A percentile compares a stretch with the other conserved stretches of the same genome.
Conservation (phyloP, 2,113 vertebrate species). For the Thamnophis sirtalis region DNA sequence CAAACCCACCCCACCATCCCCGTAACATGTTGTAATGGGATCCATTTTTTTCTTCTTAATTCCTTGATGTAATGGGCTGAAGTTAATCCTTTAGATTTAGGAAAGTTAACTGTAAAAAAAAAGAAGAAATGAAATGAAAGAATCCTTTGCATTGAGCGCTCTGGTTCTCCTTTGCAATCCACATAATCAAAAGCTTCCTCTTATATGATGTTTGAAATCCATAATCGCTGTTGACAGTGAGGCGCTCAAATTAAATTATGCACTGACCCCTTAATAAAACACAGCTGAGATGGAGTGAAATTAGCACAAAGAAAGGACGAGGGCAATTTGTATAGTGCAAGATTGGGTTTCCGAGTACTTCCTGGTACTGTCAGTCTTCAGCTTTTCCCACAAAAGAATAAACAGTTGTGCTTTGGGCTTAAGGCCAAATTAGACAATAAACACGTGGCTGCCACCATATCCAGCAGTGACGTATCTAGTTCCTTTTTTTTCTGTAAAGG, state of each 20-base stretch:
- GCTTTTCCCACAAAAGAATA: slow-evolving; percentile 52
- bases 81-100: slow-evolving; percentile 47
- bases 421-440: slow-evolving; percentile 27
- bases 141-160: slow-evolving; percentile 34
- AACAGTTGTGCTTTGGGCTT: slow-evolving; percentile 43
- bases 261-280: slow-evolving; percentile 49
- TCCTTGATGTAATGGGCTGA: slow-evolving; percentile 46
- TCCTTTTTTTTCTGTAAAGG: neutral
- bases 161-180: slow-evolving; percentile 39
- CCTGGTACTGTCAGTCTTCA: slow-evolving; percentile 58
- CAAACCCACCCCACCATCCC: neutral
- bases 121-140: neutral
- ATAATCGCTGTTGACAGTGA: slow-evolving; percentile 40
- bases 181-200: slow-evolving; percentile 26
- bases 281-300: slow-evolving; percentile 48
- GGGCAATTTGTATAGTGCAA: slow-evolving; percentile 55
- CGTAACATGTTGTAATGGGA: slow-evolving; percentile 10
- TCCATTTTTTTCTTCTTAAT: slow-evolving; percentile 6
- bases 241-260: slow-evolving; percentile 45
- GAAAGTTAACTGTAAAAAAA: slow-evolving; percentile 18
- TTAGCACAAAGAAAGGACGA: slow-evolving; percentile 46
- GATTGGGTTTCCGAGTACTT: slow-evolving; percentile 54
- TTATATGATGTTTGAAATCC: slow-evolving; percentile 44
- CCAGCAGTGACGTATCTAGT: neutral
- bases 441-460: neutral